Percentiles rank a stretch among this genome's conserved stretches.
phyloP scores from a whole-genome alignment of 2,797 vertebrate species.

The Graptemys geographica region DNA sequence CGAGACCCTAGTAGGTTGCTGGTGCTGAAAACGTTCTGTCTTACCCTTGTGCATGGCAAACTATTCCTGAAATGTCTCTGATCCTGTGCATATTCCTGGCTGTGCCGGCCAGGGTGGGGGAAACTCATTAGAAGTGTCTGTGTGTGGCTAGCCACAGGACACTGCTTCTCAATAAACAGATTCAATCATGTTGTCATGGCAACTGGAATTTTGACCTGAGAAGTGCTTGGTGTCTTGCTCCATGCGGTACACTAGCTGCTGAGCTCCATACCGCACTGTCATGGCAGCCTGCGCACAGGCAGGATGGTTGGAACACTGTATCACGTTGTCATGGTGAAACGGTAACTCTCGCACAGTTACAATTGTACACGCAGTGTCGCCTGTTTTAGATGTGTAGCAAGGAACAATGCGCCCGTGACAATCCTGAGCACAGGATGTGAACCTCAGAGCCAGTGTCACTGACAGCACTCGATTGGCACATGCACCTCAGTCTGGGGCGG shows the following conservation, averaged over 20 bases:
- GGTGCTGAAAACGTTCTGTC: not conserved
- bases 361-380: not conserved
- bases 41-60: not conserved
- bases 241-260: not conserved
- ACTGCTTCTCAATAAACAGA: not conserved
- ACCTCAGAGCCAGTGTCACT: not conserved
- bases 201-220: slow-evolving; percentile 47
- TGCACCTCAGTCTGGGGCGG: not conserved
- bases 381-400: not conserved
- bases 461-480: not conserved
- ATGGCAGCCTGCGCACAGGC: not conserved
- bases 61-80: rapidly evolving
- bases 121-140: not conserved
- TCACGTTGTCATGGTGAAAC: not conserved
- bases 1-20: not conserved
- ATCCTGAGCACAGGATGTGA: not conserved
- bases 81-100: rapidly evolving
- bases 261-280: rapidly evolving
- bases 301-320: not conserved
- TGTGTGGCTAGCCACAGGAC: not conserved
- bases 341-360: not conserved
- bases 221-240: not conserved
- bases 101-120: not conserved
- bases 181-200: not conserved
- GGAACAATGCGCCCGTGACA: not conserved